Conservation (phyloP, 2,113 vertebrate species). For the Sialia sialis region DNA sequence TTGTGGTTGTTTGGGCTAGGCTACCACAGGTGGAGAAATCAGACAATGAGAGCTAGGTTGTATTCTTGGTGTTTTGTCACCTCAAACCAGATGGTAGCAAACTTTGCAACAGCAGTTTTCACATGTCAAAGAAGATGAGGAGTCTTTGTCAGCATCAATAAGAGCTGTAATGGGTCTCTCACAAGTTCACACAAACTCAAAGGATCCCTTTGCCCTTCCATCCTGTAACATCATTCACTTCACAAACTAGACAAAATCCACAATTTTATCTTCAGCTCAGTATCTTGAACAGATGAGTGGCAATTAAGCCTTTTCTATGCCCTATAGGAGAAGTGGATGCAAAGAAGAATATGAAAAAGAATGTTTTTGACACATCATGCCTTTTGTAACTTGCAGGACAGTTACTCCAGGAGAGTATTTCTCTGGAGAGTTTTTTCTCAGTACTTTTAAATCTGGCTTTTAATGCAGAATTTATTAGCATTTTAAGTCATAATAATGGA, state of each 20-base stretch:
- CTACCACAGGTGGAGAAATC: not conserved
- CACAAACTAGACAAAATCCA: not conserved
- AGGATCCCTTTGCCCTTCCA: not conserved
- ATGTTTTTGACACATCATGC: not conserved
- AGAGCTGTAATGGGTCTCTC: not conserved
- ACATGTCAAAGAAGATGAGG: not conserved
- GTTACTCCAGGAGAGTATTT: not conserved
- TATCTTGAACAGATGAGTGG: not conserved
- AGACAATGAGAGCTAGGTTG: not conserved
- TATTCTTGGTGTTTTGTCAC: not conserved
- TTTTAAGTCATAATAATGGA: not conserved
- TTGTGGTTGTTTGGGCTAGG: not conserved
- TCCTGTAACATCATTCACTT: not conserved
- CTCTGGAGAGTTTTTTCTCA: not conserved
- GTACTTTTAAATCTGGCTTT: not conserved
- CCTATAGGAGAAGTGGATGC: not conserved
- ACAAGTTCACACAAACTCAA: not conserved
- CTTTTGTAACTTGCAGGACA: not conserved
- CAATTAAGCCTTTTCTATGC: not conserved
- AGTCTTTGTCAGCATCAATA: not conserved
- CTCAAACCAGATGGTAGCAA: not conserved
- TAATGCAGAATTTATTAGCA: conserved; percentile 13
- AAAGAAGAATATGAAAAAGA: not conserved
- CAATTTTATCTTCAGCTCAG: not conserved
- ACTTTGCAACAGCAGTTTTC: not conserved